These are phyloP conservation scores for Cheilosia grossa DNA, from an alignment of 2,888 invertebrate species.

Conservation along the genomic window DNA sequence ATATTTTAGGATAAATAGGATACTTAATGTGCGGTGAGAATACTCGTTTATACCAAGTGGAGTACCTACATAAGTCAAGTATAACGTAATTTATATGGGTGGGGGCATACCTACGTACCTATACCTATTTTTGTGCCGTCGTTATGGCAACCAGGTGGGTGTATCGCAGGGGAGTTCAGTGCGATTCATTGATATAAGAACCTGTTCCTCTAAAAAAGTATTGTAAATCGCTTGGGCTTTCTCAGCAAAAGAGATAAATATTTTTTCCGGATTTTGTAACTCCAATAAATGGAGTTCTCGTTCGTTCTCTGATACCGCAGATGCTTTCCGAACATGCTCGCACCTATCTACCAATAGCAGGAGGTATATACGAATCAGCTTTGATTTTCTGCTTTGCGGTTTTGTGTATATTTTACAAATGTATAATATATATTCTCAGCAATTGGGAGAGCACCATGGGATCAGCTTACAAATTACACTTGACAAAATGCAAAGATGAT, in stretches of 20 bases:
- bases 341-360: no score
- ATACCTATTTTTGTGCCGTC: background rate
- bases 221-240: background rate
- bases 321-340: no score
- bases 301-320: no score
- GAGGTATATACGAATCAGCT: no score
- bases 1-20: conserved; percentile 63
- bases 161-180: background rate
- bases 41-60: conserved; percentile 31
- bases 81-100: conserved; percentile 52
- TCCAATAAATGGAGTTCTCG: no score
- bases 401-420: no score
- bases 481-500: no score
- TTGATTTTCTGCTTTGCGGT: no score
- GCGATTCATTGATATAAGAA: conserved; percentile 11
- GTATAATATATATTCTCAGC: no score
- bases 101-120: background rate
- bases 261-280: no score
- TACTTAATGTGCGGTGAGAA: conserved; percentile 49
- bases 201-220: background rate
- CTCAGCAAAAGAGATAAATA: background rate
- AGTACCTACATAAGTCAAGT: conserved; percentile 17
- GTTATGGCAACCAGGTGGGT: background rate
- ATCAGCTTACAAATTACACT: no score
- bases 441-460: no score